A percentile compares a stretch with the other conserved stretches of the same genome.
These are phyloP conservation scores for Zosterops pallidus DNA, from an alignment of 2,113 vertebrate genomes.

Conservation along the genomic window DNA sequence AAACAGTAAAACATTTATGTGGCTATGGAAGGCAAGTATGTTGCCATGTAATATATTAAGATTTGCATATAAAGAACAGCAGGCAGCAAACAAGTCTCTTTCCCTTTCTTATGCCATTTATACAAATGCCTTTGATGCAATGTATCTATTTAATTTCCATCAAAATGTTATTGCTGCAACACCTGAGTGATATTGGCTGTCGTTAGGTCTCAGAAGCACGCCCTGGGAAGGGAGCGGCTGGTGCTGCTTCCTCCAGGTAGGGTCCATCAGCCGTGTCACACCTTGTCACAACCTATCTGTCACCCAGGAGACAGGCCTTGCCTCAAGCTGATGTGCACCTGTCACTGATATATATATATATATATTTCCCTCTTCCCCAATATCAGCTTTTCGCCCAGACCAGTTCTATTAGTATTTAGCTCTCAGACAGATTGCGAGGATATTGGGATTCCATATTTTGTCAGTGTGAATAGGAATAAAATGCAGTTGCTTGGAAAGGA, in stretches of 20 bases:
- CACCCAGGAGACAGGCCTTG: slow-evolving; percentile 25
- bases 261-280: neutral
- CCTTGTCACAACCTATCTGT: slow-evolving; percentile 44
- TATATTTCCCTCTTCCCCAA: neutral
- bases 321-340: slow-evolving; percentile 57
- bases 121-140: slow-evolving; percentile 62
- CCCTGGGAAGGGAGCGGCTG: neutral
- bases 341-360: neutral
- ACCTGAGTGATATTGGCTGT: slow-evolving; percentile 31
- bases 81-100: slow-evolving; percentile 71
- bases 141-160: slow-evolving; percentile 66
- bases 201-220: neutral
- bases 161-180: slow-evolving; percentile 56
- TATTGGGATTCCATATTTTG: neutral
- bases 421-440: slow-evolving; percentile 14
- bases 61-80: slow-evolving; percentile 77
- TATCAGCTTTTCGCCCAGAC: neutral
- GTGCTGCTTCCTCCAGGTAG: slow-evolving; percentile 29
- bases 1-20: slow-evolving; percentile 74
- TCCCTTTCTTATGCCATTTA: slow-evolving; percentile 65
- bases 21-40: slow-evolving; percentile 64
- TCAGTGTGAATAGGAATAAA: slow-evolving; percentile 23
- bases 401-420: neutral
- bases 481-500: slow-evolving; percentile 41
- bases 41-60: slow-evolving; percentile 66